Conservation (phyloP, 2,888 invertebrate genomes). For the Drosophila mettleri region DNA sequence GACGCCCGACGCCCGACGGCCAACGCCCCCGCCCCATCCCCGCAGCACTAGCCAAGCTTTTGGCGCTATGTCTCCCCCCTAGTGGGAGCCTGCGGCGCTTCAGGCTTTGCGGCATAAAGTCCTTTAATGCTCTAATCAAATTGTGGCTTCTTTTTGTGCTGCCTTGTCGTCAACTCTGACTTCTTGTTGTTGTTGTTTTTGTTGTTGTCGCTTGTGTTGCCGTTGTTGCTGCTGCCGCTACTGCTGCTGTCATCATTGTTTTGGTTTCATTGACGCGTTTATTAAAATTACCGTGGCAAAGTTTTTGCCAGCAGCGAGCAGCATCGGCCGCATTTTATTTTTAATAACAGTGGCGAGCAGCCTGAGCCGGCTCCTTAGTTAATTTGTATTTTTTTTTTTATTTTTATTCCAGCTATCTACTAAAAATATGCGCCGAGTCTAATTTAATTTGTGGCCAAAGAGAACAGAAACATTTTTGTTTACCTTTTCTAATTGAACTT, state of each 20-base stretch:
- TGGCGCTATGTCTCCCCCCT: too few species aligned
- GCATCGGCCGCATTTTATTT: slow-evolving; percentile 49
- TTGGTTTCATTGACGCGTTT: slow-evolving; percentile 79
- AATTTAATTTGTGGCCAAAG: slow-evolving; percentile 28
- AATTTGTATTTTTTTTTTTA: slow-evolving; percentile 53
- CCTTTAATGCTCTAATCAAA: slow-evolving; percentile 80
- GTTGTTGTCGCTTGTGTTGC: slow-evolving; percentile 28
- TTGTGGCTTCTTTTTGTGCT: slow-evolving; percentile 75
- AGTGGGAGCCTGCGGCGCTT: slow-evolving; percentile 63
- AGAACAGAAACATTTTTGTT: not conserved
- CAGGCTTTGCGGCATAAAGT: slow-evolving; percentile 75
- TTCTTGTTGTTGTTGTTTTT: slow-evolving; percentile 45
- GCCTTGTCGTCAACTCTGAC: slow-evolving; percentile 45
- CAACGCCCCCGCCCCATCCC: not conserved
- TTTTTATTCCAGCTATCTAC: slow-evolving; percentile 24
- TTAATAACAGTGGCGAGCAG: slow-evolving; percentile 48
- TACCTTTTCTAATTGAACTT: not conserved
- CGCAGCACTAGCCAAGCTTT: not conserved
- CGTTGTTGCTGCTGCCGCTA: slow-evolving; percentile 38
- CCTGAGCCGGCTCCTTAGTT: slow-evolving; percentile 34
- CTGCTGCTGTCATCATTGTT: slow-evolving; percentile 70
- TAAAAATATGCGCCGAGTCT: slow-evolving; percentile 18
- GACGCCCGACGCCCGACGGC: not conserved
- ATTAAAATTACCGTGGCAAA: slow-evolving; percentile 75
- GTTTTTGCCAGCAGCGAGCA: slow-evolving; percentile 37